Base-by-base conservation (phyloP, 2,113 vertebrate genomes). In the Dasyprocta punctata region DNA sequence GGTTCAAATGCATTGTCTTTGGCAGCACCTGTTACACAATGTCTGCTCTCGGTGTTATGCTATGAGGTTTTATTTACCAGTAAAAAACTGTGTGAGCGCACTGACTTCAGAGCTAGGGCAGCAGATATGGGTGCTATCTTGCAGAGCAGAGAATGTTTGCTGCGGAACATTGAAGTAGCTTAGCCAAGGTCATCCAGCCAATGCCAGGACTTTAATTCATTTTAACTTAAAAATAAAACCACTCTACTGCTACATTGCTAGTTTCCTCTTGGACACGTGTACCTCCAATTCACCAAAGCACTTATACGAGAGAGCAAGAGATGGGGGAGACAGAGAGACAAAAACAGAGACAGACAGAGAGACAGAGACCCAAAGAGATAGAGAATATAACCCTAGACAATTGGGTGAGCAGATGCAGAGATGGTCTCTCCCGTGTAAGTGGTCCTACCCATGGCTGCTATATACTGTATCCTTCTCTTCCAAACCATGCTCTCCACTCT, bases 221-320 rank as follows among this genome's bases (percentile, higher is more conserved):
- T 26, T 61, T 44, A 8, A 44, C 13, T 36, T 8, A 11, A 4
- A 84, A 80, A 65, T 6, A 30, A 63, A n/a, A 36, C 8, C 26
- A 1, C 10, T 38, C 3, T 73, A 33, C 10, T 49, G 10, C 36
- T 36, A 17, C 41, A 1, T 20, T 44, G 24, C 26, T 89, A 2
- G 7, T 3, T 47, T 19, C 4, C 16, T 19, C 54, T 30, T 1
- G 75, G 6, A 36, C 1, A 9, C 22, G 5, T 36, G 1, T 4
- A 20, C 71, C 36, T 36, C 7, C 3, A 20, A 16, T 22, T 28
- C 41, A 90, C 5, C 88, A 13, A 38, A 80, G 24, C 11, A 47
- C 11, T 7, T 16, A 19, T n/a, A 69, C 1, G 7, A n/a, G 3
- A 33, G 67, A n/a, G n/a, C n/a, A n/a, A 71, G 71, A 26, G 22